phyloP scores from a whole-genome alignment of 1,140 invertebrate genomes.

The Philotrypesis tridentata region DNA sequence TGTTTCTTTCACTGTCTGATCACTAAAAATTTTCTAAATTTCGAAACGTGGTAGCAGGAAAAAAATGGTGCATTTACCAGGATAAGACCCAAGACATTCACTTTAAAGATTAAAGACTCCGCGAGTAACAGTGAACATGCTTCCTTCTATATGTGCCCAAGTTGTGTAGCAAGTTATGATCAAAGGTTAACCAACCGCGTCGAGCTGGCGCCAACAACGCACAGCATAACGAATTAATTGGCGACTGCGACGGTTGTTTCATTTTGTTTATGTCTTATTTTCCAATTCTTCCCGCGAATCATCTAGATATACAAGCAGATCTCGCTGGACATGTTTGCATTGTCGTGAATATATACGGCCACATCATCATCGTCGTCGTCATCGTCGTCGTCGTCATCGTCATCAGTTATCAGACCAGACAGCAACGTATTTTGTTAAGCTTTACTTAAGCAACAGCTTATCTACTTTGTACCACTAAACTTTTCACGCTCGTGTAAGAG shows the following conservation, averaged over 20 bases:
- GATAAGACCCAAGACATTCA: too few species aligned
- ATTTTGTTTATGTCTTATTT: too few species aligned
- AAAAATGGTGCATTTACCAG: too few species aligned
- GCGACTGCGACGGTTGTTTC: background rate
- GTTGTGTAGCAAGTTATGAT: constrained; percentile 44
- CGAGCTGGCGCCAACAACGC: constrained; percentile 55
- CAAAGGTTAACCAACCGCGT: constrained; percentile 60
- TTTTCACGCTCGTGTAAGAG: background rate
- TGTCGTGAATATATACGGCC: background rate
- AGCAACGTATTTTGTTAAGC: background rate
- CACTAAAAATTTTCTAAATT: too few species aligned
- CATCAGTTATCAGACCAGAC: background rate
- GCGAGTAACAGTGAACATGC: background rate
- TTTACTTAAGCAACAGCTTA: background rate
- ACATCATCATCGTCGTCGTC: too few species aligned
- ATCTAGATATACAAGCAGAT: background rate
- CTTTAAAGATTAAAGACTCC: too few species aligned
- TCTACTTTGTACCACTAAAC: background rate
- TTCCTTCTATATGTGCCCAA: background rate
- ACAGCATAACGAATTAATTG: background rate
- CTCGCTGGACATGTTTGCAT: background rate
- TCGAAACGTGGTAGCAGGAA: too few species aligned
- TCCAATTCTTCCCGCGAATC: background rate
- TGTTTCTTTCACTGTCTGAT: too few species aligned
- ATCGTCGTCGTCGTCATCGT: too few species aligned